Evolutionary conservation across 2,113 vertebrate genomes (phyloP).

Genomic region (Pyxicephalus adspersus): DNA sequence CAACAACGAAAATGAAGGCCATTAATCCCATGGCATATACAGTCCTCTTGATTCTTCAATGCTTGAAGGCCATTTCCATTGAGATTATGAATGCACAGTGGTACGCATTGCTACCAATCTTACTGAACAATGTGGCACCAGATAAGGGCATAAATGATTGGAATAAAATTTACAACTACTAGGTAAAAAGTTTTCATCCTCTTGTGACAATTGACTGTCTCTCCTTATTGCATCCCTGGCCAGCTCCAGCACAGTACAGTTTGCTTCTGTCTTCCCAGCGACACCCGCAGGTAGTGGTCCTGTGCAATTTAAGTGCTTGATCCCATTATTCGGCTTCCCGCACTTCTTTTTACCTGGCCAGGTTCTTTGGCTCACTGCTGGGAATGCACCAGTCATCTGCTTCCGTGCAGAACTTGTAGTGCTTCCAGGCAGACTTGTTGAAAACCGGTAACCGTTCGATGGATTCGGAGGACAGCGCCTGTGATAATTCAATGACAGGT

Average conservation of each 20-base stretch:
- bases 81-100: constrained; percentile 5
- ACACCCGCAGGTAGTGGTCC: constrained; percentile 58
- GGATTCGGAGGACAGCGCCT: constrained; percentile 94
- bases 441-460: constrained; percentile 95
- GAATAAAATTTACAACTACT: constrained; percentile 15
- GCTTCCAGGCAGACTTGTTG: constrained; percentile 92
- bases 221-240: constrained; percentile 49
- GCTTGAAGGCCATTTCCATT: background rate
- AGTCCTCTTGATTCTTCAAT: background rate
- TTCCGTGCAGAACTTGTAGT: constrained; percentile 85
- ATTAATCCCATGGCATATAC: too few relatives aligned
- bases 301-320: constrained; percentile 63
- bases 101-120: background rate
- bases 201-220: constrained; percentile 12
- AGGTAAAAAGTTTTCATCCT: constrained; percentile 26
- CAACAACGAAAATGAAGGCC: too few relatives aligned
- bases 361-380: constrained; percentile 85
- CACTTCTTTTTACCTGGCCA: constrained; percentile 76
- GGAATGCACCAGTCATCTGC: constrained; percentile 97
- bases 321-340: constrained; percentile 58
- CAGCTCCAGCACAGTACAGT: constrained; percentile 49
- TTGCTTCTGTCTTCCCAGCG: constrained; percentile 3
- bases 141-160: background rate
- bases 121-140: background rate
- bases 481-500: background rate